These are phyloP conservation scores for pig (Sus scrofa) DNA, from an alignment of 2,113 vertebrate species.

Conservation along the genomic window T2T-Sscrofa CM000824.6:61991001-61991500, in stretches of 20 bases:
- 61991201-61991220: constrained; percentile 89
- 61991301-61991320: constrained; percentile 86
- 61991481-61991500: neutral
- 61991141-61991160: constrained; percentile 45
- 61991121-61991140: constrained; percentile 79
- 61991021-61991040: neutral
- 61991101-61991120: constrained; percentile 83
- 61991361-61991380: constrained; percentile 88
- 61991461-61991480: constrained; percentile 78
- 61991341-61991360: constrained; percentile 83
- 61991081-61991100: constrained; percentile 71
- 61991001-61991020: neutral
- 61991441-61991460: constrained; percentile 78
- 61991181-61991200: constrained; percentile 89
- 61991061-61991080: constrained; percentile 28
- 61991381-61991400: constrained; percentile 86
- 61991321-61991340: constrained; percentile 84
- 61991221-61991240: constrained; percentile 88
- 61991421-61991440: constrained; percentile 73
- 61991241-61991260: constrained; percentile 90
- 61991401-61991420: constrained; percentile 84
- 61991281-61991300: constrained; percentile 87
- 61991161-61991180: constrained; percentile 88
- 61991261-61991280: constrained; percentile 91
- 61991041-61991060: neutral